Base-by-base conservation (phyloP, 2,113 vertebrate genomes). In the Ardeotis arabs region DNA sequence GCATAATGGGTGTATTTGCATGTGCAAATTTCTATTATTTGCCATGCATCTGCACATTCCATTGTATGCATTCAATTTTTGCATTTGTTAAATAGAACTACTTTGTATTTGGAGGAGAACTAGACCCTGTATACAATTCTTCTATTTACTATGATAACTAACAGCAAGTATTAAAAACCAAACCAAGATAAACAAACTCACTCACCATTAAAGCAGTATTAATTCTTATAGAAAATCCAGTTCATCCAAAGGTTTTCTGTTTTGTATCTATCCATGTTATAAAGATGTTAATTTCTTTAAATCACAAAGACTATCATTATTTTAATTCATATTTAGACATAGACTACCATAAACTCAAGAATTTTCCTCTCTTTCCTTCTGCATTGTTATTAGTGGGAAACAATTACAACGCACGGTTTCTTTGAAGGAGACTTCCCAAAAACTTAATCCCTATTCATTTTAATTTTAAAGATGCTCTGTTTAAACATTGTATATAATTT, bases 1-100 rank as follows among this genome's bases (percentile, higher is more conserved):
- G 89, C 77, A 64, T 60, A 95, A 75, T 73, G 60, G 69, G 10
- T 41, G 55, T 17, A 72, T 89, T 91, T 93, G 69, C 93, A 68
- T 75, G 62, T 91, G 87, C 81, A 93, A 81, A 94, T 95, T 81
- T 87, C 81, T 64, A 0, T 84, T 89, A 72, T 89, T 81, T 84
- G 84, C 47, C 4, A 1, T 39, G 10, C 49, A 56, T 78, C 95
- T 55, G 35, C 64, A 68, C 44, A 25, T 37, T 81, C 19, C 58
- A 31, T 52, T 68, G 56, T 64, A 60, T 72, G 49, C 45, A 69
- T 72, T 87, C 56, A 16, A 28, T 8, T 89, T 87, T 82, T 85
- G 44, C 70, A 45, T 78, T 93, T 79, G 74, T 64, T 91, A 82
- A 87, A 56, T 1, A 82, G 52, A 82, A 91, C 82, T 90, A 56